A percentile compares a stretch with the other conserved stretches of the same genome.
phyloP scores from a whole-genome alignment of 2,113 vertebrate species.

The Lepus europaeus region DNA sequence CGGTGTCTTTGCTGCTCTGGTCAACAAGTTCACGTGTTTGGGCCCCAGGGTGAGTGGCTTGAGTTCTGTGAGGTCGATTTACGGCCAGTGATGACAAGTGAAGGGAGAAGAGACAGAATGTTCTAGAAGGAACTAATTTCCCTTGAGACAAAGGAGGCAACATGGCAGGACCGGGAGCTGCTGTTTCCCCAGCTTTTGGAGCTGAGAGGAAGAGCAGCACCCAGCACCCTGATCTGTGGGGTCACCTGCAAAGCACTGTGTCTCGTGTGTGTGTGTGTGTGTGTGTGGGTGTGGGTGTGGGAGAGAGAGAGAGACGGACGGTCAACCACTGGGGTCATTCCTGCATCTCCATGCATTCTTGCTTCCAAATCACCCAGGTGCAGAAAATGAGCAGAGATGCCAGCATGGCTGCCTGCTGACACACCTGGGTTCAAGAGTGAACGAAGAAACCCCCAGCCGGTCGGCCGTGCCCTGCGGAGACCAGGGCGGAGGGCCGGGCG shows the following conservation, averaged over 20 bases:
- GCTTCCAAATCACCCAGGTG: fast-evolving
- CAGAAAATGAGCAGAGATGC: neutral
- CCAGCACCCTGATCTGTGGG: fast-evolving
- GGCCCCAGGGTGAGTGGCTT: neutral
- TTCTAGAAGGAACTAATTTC: neutral
- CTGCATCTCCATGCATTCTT: neutral
- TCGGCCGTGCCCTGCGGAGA: fast-evolving
- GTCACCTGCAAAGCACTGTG: fast-evolving
- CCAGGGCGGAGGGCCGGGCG: fast-evolving
- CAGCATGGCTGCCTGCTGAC: fast-evolving
- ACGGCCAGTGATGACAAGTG: neutral
- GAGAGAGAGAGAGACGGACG: too few species aligned
- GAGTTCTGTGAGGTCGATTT: neutral
- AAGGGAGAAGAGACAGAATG: neutral
- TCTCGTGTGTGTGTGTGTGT: too few species aligned
- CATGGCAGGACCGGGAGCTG: fast-evolving
- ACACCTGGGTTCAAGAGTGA: neutral
- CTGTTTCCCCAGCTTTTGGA: neutral
- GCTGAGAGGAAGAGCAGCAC: neutral
- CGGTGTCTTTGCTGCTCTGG: neutral
- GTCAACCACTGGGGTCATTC: fast-evolving
- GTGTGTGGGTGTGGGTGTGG: too few species aligned
- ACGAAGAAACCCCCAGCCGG: neutral
- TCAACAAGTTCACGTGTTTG: neutral
- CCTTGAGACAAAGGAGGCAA: neutral